Evolutionary conservation across 2,797 vertebrate species (phyloP), one percentile per base, ranked within the genome.

Genomic region (Pangasius macronema): DNA sequence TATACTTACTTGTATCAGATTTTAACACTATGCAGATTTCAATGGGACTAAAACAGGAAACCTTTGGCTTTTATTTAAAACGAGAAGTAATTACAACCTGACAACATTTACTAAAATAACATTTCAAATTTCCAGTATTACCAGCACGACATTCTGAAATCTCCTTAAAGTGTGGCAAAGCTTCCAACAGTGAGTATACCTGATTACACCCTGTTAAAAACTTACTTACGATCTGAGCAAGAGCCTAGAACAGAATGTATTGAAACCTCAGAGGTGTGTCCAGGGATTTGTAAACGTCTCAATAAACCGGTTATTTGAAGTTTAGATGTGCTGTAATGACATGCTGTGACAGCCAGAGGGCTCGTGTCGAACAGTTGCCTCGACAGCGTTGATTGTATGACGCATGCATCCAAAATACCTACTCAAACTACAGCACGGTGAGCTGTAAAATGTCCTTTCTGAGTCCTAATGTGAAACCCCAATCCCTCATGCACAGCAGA

Each of bases 271-370:
- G 24, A 61, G 57, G 36, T 33, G 51, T 57, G 8, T 55, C n/a
- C 18, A 79, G 30, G 6, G 22, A n/a, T n/a, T 16, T 46, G 57
- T 42, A n/a, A 42, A 27, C 0, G 2, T 24, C 22, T 57, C 1
- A 36, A n/a, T n/a, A 70, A 70, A 67, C 61, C 49, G 24, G 30
- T 68, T 51, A n/a, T 8, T 33, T 36, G 20, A 16, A 22, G 55
- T 36, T 46, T 0, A 13, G 18, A 46, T 3, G 9, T 27, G 14
- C 11, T 89, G 85, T 73, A 87, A 77, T 89, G n/a, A 39, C 51
- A 27, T 27, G 30, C 14, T 11, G 67, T 51, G 67, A 68, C 83
- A 87, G 70, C 53, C 80, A 86, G 86, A 33, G 86, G 86, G 86
- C 84, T 85, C 53, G 36, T 20, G 39, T 67, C 67, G 61, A 46